Conservation (phyloP, 1,140 invertebrate genomes). For the Procambarus clarkii region DNA sequence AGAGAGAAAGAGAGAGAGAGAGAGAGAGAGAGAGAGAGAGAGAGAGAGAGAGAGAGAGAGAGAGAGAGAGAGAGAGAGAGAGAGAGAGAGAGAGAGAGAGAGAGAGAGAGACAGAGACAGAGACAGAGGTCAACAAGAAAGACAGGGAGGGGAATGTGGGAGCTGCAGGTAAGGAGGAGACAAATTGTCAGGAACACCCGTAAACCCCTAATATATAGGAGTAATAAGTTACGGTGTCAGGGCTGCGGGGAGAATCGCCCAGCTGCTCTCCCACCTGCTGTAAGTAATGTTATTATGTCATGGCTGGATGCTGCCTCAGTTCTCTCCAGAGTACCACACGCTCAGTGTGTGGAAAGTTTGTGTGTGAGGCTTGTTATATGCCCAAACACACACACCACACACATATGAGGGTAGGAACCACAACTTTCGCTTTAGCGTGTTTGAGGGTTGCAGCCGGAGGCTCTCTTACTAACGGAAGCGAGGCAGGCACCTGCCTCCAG, state of each 20-base stretch:
- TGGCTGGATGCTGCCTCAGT: no score
- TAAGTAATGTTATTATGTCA: not conserved
- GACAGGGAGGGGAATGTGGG: no score
- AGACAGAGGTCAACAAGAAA: not conserved
- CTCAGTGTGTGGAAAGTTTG: no score
- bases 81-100: conserved; percentile 27
- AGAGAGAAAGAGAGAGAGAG: conserved; percentile 22
- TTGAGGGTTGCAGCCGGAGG: no score
- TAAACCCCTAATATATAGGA: not conserved
- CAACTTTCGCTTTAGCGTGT: no score
- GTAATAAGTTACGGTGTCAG: not conserved
- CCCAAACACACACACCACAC: not conserved
- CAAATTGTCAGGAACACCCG: not conserved
- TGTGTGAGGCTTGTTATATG: no score
- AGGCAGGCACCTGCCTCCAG: no score
- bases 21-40: conserved; percentile 29
- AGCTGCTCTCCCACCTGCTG: no score
- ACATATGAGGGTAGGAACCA: not conserved
- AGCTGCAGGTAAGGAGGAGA: no score
- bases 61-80: conserved; percentile 33
- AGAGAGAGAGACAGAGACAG: conserved; percentile 32
- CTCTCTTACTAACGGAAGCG: no score
- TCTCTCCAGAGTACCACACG: no score
- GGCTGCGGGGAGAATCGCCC: not conserved
- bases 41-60: conserved; percentile 32